Base-by-base conservation (phyloP, 30 jellyfish, hydroid and myxozoan species). In the Mastigias papua region DNA sequence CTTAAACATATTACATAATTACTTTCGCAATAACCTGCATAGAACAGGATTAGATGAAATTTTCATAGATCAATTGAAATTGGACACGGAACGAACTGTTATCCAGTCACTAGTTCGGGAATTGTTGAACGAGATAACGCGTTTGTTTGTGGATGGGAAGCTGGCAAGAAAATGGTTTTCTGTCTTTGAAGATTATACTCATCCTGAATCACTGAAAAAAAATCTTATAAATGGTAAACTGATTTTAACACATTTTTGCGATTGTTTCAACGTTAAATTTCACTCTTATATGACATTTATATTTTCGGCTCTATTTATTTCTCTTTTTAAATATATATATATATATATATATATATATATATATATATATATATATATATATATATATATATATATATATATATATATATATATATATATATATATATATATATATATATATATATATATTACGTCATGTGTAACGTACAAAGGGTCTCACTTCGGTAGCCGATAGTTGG, bases 41-140 rank as follows among this genome's bases (percentile, higher is more conserved):
- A 26, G 31, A 62, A 78, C 78, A 20, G 88, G 88, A 1, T 30
- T 78, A 62, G 26, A 33, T 32, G 79, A 57, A 0, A 69, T 31
- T 17, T 78, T 78, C 25, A 57, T 78, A 11, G 88, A 78, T n/a
- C 76, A 78, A 28, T 54, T 78, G 60, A 78, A 78, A 23, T 57
- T 60, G 10, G 88, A 58, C 33, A 1, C 27, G 19, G 78, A 78
- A 10, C 33, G 20, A 20, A 27, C 21, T 16, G 21, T 67, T 10
- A 22, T 48, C 34, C 21, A n/a, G 11, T 32, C 19, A 22, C 26
- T 54, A 16, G 34, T 57, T 28, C 54, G 28, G 31, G 33, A 78
- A 42, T 30, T 78, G 0, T 31, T 78, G 23, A 25, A 78, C 7
- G 58, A 73, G 32, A 57, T 78, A 1, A 78, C 88, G 1, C 17